Evolutionary conservation across 2,797 vertebrate species (phyloP), one percentile per base, ranked within the genome.

Genomic region (Pseudomugil gertrudae): DNA sequence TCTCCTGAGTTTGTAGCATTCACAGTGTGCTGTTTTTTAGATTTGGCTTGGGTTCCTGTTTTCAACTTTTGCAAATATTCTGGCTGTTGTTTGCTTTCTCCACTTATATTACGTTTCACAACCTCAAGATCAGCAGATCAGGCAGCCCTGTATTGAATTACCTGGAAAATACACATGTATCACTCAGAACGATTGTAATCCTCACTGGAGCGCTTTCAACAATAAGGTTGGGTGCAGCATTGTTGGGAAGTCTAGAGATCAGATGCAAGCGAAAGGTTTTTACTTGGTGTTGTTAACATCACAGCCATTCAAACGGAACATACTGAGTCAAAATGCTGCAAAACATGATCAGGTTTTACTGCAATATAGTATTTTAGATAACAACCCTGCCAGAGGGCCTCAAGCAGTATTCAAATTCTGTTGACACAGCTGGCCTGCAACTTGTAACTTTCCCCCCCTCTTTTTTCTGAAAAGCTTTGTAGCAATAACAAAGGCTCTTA

Each of bases 61-160:
- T 79, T 78, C 56, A 48, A 54, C 65, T 72, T 73, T 66, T 66
- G 72, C 40, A 61, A 76, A 77, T 72, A 61, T 81, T 85, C 79
- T 78, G 63, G 52, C 64, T 48, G 65, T 83, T 81, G 80, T 87
- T 86, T 76, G 66, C 70, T 74, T 73, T 76, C 58, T 58, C 61
- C 54, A 7, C 65, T 71, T 72, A 73, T 85, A 83, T 84, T 80
- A 81, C 80, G 88, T 82, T 72, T 75, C 38, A 55, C 30, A 74
- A 66, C 58, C 61, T 66, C 29, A 33, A 40, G 65, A 79, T 85
- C 72, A 79, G 53, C 66, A 54, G 73, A 78, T 79, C 63, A 72
- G 74, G 56, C 72, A 1, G 59, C 63, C 62, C 24, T 4, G 65
- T 63, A 33, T 33, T 57, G 55, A 23, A 50, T 58, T 77, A 69